phyloP scores from a whole-genome alignment of 2,888 invertebrate species.

The Phymatocera aterrima region DNA sequence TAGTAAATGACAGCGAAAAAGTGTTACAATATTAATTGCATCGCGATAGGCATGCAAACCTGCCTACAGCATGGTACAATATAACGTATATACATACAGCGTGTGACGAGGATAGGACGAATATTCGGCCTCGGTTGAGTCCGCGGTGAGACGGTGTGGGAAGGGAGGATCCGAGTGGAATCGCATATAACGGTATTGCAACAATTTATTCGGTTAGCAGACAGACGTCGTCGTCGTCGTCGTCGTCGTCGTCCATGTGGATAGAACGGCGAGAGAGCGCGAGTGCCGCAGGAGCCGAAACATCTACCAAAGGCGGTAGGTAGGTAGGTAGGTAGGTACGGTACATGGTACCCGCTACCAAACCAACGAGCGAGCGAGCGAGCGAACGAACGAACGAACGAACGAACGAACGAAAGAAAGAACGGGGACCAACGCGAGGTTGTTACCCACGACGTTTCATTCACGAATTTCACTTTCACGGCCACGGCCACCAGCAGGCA shows the following conservation, averaged over 20 bases:
- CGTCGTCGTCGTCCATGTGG: background rate
- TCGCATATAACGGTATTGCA: constrained; percentile 40
- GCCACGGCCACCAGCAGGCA: constrained; percentile 61
- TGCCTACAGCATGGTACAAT: too few species aligned
- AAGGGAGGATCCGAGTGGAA: background rate
- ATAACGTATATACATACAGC: too few species aligned
- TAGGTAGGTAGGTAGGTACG: background rate
- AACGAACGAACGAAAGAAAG: background rate
- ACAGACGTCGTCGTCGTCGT: background rate
- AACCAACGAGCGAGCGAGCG: background rate
- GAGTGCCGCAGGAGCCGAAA: background rate
- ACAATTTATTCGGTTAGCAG: constrained; percentile 32
- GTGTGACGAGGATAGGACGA: too few species aligned
- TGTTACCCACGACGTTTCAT: constrained; percentile 55
- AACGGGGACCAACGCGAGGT: constrained; percentile 35
- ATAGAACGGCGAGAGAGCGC: background rate
- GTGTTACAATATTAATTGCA: too few species aligned
- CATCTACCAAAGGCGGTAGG: background rate
- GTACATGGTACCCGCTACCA: background rate
- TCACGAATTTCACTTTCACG: constrained; percentile 70
- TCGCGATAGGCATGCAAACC: too few species aligned
- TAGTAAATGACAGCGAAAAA: too few species aligned
- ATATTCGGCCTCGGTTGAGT: too few species aligned
- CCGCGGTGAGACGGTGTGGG: too few species aligned
- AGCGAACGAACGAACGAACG: constrained; percentile 4